A percentile compares a stretch with the other conserved stretches of the same genome.
phyloP scores from a whole-genome alignment of 2,888 invertebrate genomes.

The Schizaphis graminum region DNA sequence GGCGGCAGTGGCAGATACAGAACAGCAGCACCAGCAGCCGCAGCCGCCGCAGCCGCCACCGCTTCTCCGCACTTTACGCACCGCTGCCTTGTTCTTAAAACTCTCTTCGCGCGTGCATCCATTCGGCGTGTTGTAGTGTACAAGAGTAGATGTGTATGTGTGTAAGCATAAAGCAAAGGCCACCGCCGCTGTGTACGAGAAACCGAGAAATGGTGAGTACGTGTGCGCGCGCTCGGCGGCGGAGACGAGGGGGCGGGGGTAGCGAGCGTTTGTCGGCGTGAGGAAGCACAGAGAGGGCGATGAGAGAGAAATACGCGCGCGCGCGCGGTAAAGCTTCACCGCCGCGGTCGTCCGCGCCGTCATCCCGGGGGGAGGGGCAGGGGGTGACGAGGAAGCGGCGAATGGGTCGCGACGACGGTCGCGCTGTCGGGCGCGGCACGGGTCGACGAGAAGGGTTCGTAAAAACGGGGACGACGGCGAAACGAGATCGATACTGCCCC shows the following conservation, averaged over 20 bases:
- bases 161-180: background rate
- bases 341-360: slow-evolving; percentile 63
- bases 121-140: background rate
- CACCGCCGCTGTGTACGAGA: background rate
- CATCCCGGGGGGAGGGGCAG: slow-evolving; percentile 69
- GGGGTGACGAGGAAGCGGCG: slow-evolving; percentile 64
- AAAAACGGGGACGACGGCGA: slow-evolving; percentile 42
- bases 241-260: background rate
- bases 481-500: slow-evolving; percentile 64
- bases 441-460: slow-evolving; percentile 23
- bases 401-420: slow-evolving; percentile 68
- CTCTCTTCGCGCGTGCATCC: slow-evolving; percentile 25
- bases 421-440: slow-evolving; percentile 67
- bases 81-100: background rate
- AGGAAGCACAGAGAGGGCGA: slow-evolving; percentile 68
- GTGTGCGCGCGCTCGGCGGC: background rate
- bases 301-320: background rate
- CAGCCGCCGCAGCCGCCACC: background rate
- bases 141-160: background rate
- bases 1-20: slow-evolving; percentile 21
- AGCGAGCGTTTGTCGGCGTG: background rate
- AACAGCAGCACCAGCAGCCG: background rate
- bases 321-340: background rate
- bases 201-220: background rate
- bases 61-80: background rate